Percentiles rank a stretch among this genome's conserved stretches.
Evolutionary conservation across 2,113 vertebrate species (phyloP).

Genomic region (Pseudopipra pipra): DNA sequence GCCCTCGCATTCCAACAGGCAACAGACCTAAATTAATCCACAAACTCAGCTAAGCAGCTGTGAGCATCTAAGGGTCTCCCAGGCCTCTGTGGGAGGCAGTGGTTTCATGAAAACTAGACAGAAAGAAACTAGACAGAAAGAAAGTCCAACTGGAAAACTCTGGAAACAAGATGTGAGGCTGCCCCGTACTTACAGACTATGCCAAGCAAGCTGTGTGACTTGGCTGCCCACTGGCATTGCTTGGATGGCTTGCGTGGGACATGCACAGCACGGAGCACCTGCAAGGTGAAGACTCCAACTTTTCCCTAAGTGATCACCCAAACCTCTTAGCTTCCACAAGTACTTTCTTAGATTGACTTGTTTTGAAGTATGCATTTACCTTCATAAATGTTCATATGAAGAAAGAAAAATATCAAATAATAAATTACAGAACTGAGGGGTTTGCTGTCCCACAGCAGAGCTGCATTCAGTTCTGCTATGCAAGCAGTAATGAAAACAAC

Average conservation of each 20-base stretch:
- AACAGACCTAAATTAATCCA: neutral
- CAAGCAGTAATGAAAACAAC: neutral
- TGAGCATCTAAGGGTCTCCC: neutral
- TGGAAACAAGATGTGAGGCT: neutral
- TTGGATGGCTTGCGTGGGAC: neutral
- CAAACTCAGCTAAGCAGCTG: neutral
- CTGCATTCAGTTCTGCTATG: neutral
- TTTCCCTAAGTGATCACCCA: neutral
- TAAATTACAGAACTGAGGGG: neutral
- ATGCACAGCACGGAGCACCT: rapidly evolving
- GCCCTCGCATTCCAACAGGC: neutral
- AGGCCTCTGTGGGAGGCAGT: neutral
- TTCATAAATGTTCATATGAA: neutral
- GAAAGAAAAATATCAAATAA: neutral
- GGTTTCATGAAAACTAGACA: neutral
- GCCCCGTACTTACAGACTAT: rapidly evolving
- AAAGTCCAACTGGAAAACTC: neutral
- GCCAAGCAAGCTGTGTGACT: neutral
- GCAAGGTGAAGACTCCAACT: neutral
- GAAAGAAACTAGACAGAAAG: neutral
- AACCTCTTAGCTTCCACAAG: neutral
- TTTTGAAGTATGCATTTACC: neutral
- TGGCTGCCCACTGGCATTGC: neutral
- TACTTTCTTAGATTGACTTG: neutral
- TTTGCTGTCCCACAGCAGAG: neutral